A percentile compares a stretch with the other conserved stretches of the same genome.
Conservation (phyloP, 2,113 vertebrate species). For the Pampusana beccarii region DNA sequence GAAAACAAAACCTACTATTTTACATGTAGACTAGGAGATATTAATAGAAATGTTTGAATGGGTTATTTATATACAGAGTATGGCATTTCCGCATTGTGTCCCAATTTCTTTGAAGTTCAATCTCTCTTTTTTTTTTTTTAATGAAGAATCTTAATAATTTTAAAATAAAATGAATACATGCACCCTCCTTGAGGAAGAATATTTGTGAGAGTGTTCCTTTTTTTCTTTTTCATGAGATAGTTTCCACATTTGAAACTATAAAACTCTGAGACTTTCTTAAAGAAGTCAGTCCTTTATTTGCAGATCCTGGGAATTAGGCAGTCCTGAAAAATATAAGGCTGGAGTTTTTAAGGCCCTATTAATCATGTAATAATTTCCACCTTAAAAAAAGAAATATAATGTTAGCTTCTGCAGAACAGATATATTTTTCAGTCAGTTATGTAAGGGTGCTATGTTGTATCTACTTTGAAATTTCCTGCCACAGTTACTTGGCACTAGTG, state of each 20-base stretch:
- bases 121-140: neutral
- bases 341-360: neutral
- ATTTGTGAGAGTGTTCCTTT: neutral
- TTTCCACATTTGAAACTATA: neutral
- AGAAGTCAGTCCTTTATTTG: neutral
- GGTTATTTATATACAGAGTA: neutral
- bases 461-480: neutral
- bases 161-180: neutral
- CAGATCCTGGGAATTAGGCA: neutral
- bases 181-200: neutral
- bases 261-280: neutral
- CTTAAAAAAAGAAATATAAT: neutral
- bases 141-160: neutral
- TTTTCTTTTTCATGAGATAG: neutral
- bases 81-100: neutral
- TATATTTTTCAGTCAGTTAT: neutral
- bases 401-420: neutral
- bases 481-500: neutral
- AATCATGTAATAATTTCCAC: neutral
- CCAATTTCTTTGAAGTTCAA: neutral
- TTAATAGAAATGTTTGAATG: neutral
- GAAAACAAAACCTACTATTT: neutral
- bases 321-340: neutral
- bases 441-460: neutral
- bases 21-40: neutral